Evolutionary conservation across 2,797 vertebrate genomes (phyloP).

Genomic region (Numenius phaeopus): DNA sequence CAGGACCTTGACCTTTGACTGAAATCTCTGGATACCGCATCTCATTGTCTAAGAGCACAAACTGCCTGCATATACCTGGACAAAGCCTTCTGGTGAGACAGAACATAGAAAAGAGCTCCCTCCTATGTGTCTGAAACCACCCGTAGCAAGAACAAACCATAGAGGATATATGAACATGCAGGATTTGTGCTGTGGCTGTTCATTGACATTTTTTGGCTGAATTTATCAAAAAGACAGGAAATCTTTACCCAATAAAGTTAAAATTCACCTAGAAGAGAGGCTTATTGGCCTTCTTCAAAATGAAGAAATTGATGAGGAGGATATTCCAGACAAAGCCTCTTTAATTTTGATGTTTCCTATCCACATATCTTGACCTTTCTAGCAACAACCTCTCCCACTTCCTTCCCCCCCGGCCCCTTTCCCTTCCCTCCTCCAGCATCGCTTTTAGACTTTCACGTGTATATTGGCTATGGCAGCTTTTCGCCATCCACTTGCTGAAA

Average conservation of each 20-base stretch:
- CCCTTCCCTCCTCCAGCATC: background rate
- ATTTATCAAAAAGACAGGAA: conserved; percentile 51
- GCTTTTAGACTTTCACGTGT: background rate
- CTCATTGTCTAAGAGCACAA: background rate
- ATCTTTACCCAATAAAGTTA: conserved; percentile 44
- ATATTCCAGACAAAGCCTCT: background rate
- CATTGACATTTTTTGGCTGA: background rate
- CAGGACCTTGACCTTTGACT: conserved; percentile 12
- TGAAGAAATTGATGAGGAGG: background rate
- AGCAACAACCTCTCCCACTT: background rate
- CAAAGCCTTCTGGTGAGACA: background rate
- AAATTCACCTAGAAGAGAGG: background rate
- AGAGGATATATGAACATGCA: background rate
- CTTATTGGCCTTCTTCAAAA: background rate
- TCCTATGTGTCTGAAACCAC: background rate
- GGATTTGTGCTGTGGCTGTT: background rate
- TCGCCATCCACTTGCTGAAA: background rate
- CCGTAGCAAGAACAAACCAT: background rate
- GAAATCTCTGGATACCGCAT: background rate
- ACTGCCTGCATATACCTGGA: background rate
- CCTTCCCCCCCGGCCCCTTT: too few relatives aligned
- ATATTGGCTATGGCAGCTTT: background rate
- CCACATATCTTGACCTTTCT: background rate
- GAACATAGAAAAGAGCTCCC: background rate
- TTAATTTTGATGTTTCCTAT: background rate